Percentiles rank a stretch among this genome's conserved stretches.
These are phyloP conservation scores for Monochamus saltuarius DNA, from an alignment of 1,140 invertebrate species.

Conservation along the genomic window DNA sequence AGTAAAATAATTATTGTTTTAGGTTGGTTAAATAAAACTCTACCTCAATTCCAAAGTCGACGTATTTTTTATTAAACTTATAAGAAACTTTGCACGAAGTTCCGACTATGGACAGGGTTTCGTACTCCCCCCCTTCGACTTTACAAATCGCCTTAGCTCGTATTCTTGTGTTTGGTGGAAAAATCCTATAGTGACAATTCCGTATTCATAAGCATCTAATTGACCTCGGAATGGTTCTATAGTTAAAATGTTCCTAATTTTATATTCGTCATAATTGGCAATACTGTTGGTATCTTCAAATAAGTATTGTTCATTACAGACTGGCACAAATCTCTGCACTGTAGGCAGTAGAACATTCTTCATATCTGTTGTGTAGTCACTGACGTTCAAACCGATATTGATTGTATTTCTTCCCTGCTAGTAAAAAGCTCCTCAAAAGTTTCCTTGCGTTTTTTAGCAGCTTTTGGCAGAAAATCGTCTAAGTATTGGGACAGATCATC, in stretches of 20 bases:
- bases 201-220: slow-evolving; percentile 49
- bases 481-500: too few species aligned
- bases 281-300: too few species aligned
- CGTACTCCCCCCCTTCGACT: slow-evolving; percentile 48
- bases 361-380: slow-evolving; percentile 28
- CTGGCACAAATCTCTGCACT: neutral
- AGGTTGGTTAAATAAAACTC: too few species aligned
- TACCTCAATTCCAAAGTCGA: slow-evolving; percentile 53
- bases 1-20: too few species aligned
- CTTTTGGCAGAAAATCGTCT: too few species aligned
- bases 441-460: too few species aligned
- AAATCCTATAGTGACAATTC: slow-evolving; percentile 48
- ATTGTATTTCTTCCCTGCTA: too few species aligned
- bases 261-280: too few species aligned
- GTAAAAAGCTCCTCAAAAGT: too few species aligned
- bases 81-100: slow-evolving; percentile 47
- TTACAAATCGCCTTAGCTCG: slow-evolving; percentile 44
- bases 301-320: too few species aligned
- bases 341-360: slow-evolving; percentile 13
- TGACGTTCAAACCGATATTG: too few species aligned
- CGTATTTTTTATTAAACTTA: slow-evolving; percentile 39
- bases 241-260: slow-evolving; percentile 40
- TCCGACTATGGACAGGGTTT: slow-evolving; percentile 46
- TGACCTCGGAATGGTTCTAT: slow-evolving; percentile 47
- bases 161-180: slow-evolving; percentile 41